Base-by-base conservation (phyloP, 2,113 vertebrate genomes). In the Pongo pygmaeus region DNA sequence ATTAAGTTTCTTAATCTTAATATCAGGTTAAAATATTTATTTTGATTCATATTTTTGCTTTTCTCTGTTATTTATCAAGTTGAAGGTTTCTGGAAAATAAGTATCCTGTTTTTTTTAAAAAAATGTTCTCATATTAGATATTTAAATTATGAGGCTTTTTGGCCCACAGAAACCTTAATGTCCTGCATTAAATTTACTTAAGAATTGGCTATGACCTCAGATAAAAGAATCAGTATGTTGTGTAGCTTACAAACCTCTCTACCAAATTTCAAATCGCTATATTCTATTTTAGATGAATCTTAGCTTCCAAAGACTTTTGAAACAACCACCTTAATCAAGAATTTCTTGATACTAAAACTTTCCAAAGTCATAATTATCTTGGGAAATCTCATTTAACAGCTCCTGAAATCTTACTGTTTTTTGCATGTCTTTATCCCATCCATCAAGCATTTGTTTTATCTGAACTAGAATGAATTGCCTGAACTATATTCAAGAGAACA, bases 361-460 rank as follows among this genome's bases (percentile, higher is more conserved):
- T 95, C 8, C 61, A 69, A 32, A 67, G 22, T 72, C 20, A 77
- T 75, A 77, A 35, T 84, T 32, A 52, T 89, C n/a, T 85, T 89
- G 43, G 59, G 59, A 91, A 94, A 78, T 94, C 6, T 93, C 32
- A 89, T 93, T 94, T 79, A 52, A 81, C 35, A 72, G 7, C 8
- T 72, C 59, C 50, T 88, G 30, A 91, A 69, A 46, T 94, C 55
- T 10, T 20, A 55, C 6, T 40, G 12, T 5, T 55, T 81, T 83
- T 85, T 85, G 6, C 5, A 20, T 11, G 2, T 30, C n/a, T 40
- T 69, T 92, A 5, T 80, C 17, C 32, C 23, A 25, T 64, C 16
- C 17, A n/a, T 67, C 23, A 88, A 72, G 7, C 30, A 61, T 89
- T 88, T 89, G 32, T 96, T 96, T 95, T 79, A 93, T 93, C 70